Conservation (phyloP, 2,797 vertebrate genomes). For the Octomys mimax region DNA sequence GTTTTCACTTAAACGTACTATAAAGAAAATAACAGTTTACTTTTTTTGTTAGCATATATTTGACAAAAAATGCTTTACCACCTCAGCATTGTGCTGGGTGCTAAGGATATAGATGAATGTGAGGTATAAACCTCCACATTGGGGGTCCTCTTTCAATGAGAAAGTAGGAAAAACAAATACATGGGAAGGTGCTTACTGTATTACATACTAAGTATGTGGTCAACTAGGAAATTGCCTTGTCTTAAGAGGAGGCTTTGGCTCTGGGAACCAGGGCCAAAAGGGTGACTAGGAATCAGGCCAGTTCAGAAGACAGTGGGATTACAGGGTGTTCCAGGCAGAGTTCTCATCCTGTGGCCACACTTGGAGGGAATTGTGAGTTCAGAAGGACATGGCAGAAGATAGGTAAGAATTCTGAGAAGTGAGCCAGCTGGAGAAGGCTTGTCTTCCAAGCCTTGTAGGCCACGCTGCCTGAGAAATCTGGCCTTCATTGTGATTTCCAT, state of each 20-base stretch:
- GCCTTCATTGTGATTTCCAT: slow-evolving; percentile 36
- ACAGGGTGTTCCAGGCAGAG: background rate
- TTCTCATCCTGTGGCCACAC: background rate
- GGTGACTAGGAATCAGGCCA: background rate
- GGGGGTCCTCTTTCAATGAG: background rate
- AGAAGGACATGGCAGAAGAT: background rate
- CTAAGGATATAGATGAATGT: slow-evolving; percentile 21
- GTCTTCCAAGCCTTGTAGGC: background rate
- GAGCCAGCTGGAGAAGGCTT: background rate
- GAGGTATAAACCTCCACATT: background rate
- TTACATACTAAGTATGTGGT: background rate
- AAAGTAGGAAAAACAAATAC: background rate
- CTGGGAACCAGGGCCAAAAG: background rate
- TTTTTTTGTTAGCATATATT: slow-evolving; percentile 21
- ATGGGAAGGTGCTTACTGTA: background rate
- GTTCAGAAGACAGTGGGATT: background rate
- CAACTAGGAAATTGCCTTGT: background rate
- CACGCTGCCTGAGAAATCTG: background rate
- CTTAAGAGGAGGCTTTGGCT: background rate
- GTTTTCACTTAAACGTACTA: slow-evolving; percentile 21
- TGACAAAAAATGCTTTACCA: background rate
- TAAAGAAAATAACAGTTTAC: slow-evolving; percentile 32
- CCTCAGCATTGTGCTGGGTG: background rate
- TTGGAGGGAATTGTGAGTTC: slow-evolving; percentile 37
- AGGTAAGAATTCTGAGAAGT: background rate